Percentiles rank a stretch among this genome's conserved stretches.
Evolutionary conservation across 30 jellyfish, hydroid and myxozoan genomes (phyloP).

Genomic region (Turritopsis dohrnii): DNA sequence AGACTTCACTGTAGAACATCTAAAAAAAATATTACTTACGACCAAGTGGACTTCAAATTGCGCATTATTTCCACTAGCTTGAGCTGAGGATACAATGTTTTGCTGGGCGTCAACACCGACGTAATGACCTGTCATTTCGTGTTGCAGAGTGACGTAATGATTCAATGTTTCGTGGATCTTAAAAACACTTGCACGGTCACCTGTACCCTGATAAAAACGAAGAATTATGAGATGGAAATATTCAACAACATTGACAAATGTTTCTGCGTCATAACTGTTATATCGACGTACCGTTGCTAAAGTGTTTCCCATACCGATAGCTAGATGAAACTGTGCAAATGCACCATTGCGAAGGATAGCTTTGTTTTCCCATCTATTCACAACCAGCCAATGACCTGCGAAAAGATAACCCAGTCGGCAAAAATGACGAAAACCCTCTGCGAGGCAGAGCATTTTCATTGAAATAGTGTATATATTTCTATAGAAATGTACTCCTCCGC

Average conservation of each 20-base stretch:
- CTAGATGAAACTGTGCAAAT: constrained; percentile 47
- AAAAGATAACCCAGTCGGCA: background rate
- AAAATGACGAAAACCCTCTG: background rate
- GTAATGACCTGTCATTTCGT: constrained; percentile 46
- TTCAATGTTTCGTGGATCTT: constrained; percentile 62
- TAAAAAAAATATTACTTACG: constrained; percentile 30
- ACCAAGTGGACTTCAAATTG: constrained; percentile 63
- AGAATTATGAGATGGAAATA: no score
- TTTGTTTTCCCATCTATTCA: constrained; percentile 42
- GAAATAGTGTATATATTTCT: no score
- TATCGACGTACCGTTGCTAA: constrained; percentile 50
- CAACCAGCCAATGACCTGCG: constrained; percentile 53
- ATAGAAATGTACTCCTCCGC: no score
- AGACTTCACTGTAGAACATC: no score
- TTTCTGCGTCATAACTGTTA: no score
- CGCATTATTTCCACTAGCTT: constrained; percentile 50
- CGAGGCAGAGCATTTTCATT: no score
- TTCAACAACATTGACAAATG: no score
- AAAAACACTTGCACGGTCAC: constrained; percentile 65
- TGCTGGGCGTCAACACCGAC: constrained; percentile 49
- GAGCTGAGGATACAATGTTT: constrained; percentile 45
- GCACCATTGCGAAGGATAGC: constrained; percentile 72
- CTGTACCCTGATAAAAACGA: constrained; percentile 50
- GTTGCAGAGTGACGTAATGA: constrained; percentile 63
- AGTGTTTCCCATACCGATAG: constrained; percentile 40